phyloP scores from a whole-genome alignment of 2,888 invertebrate genomes.

The Cheilosia urbana region DNA sequence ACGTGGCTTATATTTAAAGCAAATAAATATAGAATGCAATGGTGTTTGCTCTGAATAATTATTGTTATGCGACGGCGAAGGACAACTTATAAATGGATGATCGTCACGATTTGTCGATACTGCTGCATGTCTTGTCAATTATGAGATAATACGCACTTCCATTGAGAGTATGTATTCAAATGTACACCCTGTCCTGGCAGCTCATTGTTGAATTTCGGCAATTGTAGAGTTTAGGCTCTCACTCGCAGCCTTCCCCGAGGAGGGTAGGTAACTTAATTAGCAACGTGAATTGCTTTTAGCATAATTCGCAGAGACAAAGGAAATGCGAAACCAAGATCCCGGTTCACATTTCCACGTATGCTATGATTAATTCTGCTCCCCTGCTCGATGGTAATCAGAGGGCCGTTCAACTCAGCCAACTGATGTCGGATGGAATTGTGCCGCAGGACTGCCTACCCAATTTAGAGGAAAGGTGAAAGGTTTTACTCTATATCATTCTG shows the following conservation, averaged over 20 bases:
- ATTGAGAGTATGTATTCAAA: neutral
- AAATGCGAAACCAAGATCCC: neutral
- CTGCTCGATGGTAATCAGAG: no score
- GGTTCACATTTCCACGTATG: neutral
- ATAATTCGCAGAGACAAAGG: neutral
- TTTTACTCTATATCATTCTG: no score
- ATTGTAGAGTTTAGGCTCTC: neutral
- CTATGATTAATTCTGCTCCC: neutral
- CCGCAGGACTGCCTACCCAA: no score
- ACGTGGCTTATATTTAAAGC: neutral
- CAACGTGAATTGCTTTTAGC: neutral
- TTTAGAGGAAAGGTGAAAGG: no score
- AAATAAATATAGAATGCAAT: neutral
- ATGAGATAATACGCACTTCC: neutral
- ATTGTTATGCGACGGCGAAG: slow-evolving; percentile 6
- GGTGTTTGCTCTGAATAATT: slow-evolving; percentile 38
- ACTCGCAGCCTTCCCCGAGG: neutral
- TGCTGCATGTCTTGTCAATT: neutral
- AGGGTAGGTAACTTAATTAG: neutral
- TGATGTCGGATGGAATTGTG: no score
- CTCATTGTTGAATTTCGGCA: neutral
- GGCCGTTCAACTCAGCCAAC: no score
- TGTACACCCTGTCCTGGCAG: neutral
- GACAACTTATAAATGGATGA: slow-evolving; percentile 27
- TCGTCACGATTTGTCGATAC: slow-evolving; percentile 29